Base-by-base conservation (phyloP, 2,113 vertebrate species). In the Anser brachyrhynchus region DNA sequence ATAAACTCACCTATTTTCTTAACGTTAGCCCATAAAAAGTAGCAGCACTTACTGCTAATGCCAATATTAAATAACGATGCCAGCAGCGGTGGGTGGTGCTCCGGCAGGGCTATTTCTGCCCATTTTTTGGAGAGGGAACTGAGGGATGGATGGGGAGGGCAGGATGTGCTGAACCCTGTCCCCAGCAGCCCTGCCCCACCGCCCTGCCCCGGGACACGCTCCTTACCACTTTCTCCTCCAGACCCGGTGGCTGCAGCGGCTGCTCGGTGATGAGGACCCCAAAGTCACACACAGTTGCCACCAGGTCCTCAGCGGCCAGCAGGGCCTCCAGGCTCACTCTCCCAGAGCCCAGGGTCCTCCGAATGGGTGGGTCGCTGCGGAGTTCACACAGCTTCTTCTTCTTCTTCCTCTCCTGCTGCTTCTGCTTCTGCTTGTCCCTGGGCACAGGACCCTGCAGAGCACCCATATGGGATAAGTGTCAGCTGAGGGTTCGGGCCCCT, bases 221-320 rank as follows among this genome's bases (percentile, higher is more conserved):
- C 52, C 16, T 96, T 72, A 97, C 97, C 96, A 97, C 96, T 96
- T 95, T 94, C 49, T 96, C 83, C 55, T 92, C 86, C n/a, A 71
- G 21, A 21, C 15, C 58, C 3, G 81, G 26, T 10, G 62, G 44
- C 26, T 72, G 64, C 2, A 31, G 62, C 0, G 9, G 52, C 11
- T 74, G 65, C 54, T 96, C 80, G 22, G 88, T 46, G 22, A 89
- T 52, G 59, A 97, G 73, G 9, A 64, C 26, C 8, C 97, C 98
- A 41, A 98, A 96, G 79, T 98, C 92, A 87, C 98, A 99, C 39
- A 98, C 49, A n/a, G 95, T 51, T 22, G 95, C 41, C 37, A 98
- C 77, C 67, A 89, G 64, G 10, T 94, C 75, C 44, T 96, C 51
- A 0, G 97, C 97, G 11, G 62, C 90, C 22, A 98, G 31, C 67